Evolutionary conservation across 2,888 invertebrate genomes (phyloP).

Genomic region (Lochmaea capreae): DNA sequence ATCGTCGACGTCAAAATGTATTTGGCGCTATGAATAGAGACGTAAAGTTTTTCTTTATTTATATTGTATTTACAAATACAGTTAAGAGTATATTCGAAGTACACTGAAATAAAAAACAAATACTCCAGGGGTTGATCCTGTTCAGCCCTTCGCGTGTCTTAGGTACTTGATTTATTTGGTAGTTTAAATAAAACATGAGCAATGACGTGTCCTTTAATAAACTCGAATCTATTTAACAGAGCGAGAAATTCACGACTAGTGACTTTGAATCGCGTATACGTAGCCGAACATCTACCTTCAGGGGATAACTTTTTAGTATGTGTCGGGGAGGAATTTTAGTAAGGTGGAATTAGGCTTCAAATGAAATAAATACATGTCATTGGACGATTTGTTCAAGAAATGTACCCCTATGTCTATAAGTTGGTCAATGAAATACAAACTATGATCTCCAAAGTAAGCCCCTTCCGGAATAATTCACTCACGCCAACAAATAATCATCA

Average conservation of each 20-base stretch:
- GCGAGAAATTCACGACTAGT: conserved; percentile 55
- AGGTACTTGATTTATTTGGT: conserved; percentile 34
- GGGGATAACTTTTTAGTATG: conserved; percentile 48
- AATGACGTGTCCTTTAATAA: conserved; percentile 56
- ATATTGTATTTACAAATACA: no score
- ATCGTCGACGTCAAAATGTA: no score
- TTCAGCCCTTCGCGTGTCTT: conserved; percentile 26
- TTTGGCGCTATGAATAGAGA: no score
- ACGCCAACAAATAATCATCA: no score
- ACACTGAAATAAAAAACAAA: background rate
- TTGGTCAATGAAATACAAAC: no score
- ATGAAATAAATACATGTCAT: no score
- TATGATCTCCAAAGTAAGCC: no score
- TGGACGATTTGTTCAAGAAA: no score
- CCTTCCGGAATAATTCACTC: no score
- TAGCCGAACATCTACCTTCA: conserved; percentile 24
- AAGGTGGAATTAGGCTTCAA: background rate
- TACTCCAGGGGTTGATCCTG: background rate
- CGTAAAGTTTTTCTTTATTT: no score
- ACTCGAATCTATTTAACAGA: conserved; percentile 50
- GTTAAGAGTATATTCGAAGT: no score
- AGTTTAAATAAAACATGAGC: conserved; percentile 55
- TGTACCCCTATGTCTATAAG: no score
- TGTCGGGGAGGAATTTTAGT: conserved; percentile 42
- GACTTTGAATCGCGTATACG: conserved; percentile 53